These are phyloP conservation scores for Allophyes oxyacanthae DNA, from an alignment of 2,888 invertebrate genomes.

Conservation along the genomic window DNA sequence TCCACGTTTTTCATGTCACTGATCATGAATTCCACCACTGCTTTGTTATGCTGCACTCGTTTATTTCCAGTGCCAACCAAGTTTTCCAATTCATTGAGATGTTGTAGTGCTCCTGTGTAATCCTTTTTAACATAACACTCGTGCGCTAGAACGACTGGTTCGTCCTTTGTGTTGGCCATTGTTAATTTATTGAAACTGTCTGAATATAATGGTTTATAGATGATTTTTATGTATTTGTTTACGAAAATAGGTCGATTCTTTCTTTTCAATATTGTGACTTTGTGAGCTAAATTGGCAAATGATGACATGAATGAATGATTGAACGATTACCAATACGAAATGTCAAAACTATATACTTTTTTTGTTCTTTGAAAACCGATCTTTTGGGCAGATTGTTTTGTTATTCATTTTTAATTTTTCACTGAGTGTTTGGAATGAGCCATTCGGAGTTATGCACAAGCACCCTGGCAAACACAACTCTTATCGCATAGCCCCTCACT, in stretches of 20 bases:
- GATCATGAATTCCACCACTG: conserved; percentile 94
- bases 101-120: conserved; percentile 89
- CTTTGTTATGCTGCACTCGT: conserved; percentile 95
- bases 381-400: no score
- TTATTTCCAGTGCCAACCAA: conserved; percentile 90
- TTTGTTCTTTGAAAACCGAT: no score
- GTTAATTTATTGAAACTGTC: conserved; percentile 15
- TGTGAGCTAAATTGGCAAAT: conserved; percentile 21
- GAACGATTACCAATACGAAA: no score
- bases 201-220: conserved; percentile 10
- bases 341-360: no score
- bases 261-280: conserved; percentile 16
- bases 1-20: conserved; percentile 93
- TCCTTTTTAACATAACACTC: conserved; percentile 91
- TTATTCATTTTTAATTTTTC: no score
- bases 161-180: conserved; percentile 81
- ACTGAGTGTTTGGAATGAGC: no score
- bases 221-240: conserved; percentile 43
- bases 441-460: no score
- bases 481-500: no score
- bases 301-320: conserved; percentile 13
- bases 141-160: conserved; percentile 90
- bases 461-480: no score
- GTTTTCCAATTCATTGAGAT: conserved; percentile 91
- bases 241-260: conserved; percentile 37